These are phyloP conservation scores for Malurus elegans DNA, from an alignment of 2,113 vertebrate species.

Conservation along the genomic window DNA sequence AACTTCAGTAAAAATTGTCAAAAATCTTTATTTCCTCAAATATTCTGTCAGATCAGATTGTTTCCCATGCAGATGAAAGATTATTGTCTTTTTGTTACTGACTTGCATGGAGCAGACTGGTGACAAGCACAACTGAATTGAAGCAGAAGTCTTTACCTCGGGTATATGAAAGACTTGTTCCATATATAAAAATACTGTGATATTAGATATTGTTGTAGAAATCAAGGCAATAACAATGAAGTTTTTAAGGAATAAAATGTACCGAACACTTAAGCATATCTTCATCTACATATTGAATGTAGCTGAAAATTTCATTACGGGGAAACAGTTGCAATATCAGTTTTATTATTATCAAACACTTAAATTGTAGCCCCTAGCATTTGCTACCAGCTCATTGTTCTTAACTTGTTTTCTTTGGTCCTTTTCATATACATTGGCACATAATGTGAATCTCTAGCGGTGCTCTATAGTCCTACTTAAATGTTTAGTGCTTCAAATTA, in stretches of 20 bases:
- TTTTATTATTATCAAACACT: not conserved
- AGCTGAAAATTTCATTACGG: not conserved
- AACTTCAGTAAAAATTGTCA: not conserved
- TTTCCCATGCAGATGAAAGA: not conserved
- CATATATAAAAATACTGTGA: not conserved
- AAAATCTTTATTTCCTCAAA: not conserved
- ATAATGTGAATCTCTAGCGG: not conserved
- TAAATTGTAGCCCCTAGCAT: not conserved
- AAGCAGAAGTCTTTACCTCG: not conserved
- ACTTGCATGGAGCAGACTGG: not conserved
- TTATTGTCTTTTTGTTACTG: not conserved
- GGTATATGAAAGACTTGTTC: not conserved
- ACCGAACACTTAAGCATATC: not conserved
- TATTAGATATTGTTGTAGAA: not conserved
- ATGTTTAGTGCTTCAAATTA: not conserved
- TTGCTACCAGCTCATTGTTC: not conserved
- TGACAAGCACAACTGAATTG: not conserved
- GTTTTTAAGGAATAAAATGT: not conserved
- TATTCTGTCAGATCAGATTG: not conserved
- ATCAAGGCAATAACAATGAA: not conserved
- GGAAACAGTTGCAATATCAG: not conserved
- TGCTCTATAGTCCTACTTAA: not conserved
- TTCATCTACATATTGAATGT: not conserved
- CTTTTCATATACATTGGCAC: not conserved
- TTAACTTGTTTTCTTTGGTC: conserved; percentile 3